A percentile compares a stretch with the other conserved stretches of the same genome.
phyloP scores from a whole-genome alignment of 2,113 vertebrate species.

The Chinchilla lanigera region DNA sequence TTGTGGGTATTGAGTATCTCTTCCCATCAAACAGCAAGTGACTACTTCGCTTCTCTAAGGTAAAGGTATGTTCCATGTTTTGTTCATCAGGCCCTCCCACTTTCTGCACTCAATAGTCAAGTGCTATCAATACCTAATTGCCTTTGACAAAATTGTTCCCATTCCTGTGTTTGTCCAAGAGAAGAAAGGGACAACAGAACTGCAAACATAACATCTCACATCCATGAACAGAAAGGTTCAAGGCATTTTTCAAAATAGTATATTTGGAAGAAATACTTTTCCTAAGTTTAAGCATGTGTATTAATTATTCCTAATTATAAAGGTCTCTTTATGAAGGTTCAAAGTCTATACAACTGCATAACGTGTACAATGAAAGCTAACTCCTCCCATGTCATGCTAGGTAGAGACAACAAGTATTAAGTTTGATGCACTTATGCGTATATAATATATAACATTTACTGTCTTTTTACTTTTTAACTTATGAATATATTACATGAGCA shows the following conservation, averaged over 20 bases:
- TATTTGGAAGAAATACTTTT: conserved; percentile 4
- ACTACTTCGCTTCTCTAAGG: neutral
- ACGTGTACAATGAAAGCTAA: neutral
- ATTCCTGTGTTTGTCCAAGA: neutral
- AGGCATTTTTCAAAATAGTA: neutral
- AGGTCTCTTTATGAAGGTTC: neutral
- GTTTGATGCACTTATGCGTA: neutral
- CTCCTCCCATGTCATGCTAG: neutral
- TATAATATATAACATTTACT: neutral
- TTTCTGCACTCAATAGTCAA: neutral
- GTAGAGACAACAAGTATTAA: neutral
- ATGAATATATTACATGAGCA: neutral
- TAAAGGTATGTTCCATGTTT: neutral
- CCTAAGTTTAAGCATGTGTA: neutral
- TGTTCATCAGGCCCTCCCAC: neutral
- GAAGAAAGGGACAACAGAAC: neutral
- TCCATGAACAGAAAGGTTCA: neutral
- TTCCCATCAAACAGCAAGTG: neutral
- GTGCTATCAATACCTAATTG: neutral
- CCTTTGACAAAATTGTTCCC: neutral
- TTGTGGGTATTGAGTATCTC: neutral
- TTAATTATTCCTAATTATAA: conserved; percentile 14
- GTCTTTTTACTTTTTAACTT: conserved; percentile 21
- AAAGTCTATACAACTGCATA: neutral
- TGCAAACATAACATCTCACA: neutral